Conservation (phyloP, 2,888 invertebrate genomes). For the Mythimna pallens region DNA sequence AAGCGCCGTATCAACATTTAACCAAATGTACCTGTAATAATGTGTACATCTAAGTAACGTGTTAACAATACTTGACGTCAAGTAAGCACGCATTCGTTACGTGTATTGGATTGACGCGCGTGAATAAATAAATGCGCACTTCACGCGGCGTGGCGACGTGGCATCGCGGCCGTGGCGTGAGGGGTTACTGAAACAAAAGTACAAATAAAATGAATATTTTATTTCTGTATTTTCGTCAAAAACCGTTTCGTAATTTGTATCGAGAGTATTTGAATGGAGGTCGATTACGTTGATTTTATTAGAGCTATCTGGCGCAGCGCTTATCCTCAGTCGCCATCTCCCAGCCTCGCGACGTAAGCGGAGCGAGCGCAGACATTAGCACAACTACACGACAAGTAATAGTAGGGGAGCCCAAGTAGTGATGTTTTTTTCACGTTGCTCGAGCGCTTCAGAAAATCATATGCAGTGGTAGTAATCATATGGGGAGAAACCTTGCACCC, state of each 20-base stretch:
- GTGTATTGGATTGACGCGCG: conserved; percentile 35
- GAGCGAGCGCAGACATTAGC: conserved; percentile 4
- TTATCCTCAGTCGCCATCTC: not conserved
- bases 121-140: conserved; percentile 36
- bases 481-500: too few relatives aligned
- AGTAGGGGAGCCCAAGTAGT: too few relatives aligned
- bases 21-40: not conserved
- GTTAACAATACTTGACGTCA: conserved; percentile 33
- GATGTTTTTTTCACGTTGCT: too few relatives aligned
- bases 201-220: conserved; percentile 40
- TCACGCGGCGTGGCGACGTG: conserved; percentile 2
- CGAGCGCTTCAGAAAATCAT: too few relatives aligned
- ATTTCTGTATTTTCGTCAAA: conserved; percentile 30
- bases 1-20: not conserved
- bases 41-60: not conserved
- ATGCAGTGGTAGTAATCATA: too few relatives aligned
- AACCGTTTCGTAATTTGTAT: conserved; percentile 23
- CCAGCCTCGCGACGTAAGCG: not conserved
- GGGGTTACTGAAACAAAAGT: conserved; percentile 44
- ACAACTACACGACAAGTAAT: not conserved
- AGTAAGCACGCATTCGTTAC: conserved; percentile 37
- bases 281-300: conserved; percentile 25
- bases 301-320: conserved; percentile 14
- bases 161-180: not conserved
- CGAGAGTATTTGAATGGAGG: conserved; percentile 12